Conservation (phyloP, 2,888 invertebrate genomes). For the Trypoxylon attenuatum region DNA sequence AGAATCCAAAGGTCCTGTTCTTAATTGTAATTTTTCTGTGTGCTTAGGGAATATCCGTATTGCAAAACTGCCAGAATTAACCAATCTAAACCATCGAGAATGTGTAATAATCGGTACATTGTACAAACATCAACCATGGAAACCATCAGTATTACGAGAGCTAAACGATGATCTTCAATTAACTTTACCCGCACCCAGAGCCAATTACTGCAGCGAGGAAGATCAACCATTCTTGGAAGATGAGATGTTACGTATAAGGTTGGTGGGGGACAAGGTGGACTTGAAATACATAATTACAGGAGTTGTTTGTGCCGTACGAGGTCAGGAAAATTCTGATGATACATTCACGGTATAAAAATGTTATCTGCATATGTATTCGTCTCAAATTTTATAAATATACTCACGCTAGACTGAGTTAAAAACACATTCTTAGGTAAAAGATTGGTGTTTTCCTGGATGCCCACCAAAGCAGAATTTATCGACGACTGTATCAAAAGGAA, state of each 20-base stretch:
- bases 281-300: slow-evolving; percentile 86
- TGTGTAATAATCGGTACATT: slow-evolving; percentile 93
- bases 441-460: slow-evolving; percentile 86
- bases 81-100: slow-evolving; percentile 81
- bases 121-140: slow-evolving; percentile 93
- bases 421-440: slow-evolving; percentile 78
- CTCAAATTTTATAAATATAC: background rate
- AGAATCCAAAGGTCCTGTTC: background rate
- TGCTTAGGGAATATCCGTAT: slow-evolving; percentile 62
- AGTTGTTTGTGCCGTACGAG: slow-evolving; percentile 87
- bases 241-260: slow-evolving; percentile 90
- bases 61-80: slow-evolving; percentile 82
- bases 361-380: background rate
- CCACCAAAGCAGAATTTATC: slow-evolving; percentile 69
- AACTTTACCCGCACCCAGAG: slow-evolving; percentile 83
- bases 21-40: background rate
- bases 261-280: slow-evolving; percentile 81
- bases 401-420: slow-evolving; percentile 1
- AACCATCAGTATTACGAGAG: slow-evolving; percentile 94
- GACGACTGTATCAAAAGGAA: slow-evolving; percentile 49
- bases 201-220: slow-evolving; percentile 85
- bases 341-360: slow-evolving; percentile 60
- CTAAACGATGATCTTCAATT: slow-evolving; percentile 92
- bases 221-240: slow-evolving; percentile 94
- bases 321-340: slow-evolving; percentile 72